These are phyloP conservation scores for Trichacis sp. DNA, from an alignment of 2,888 invertebrate species.

Conservation along the genomic window DNA sequence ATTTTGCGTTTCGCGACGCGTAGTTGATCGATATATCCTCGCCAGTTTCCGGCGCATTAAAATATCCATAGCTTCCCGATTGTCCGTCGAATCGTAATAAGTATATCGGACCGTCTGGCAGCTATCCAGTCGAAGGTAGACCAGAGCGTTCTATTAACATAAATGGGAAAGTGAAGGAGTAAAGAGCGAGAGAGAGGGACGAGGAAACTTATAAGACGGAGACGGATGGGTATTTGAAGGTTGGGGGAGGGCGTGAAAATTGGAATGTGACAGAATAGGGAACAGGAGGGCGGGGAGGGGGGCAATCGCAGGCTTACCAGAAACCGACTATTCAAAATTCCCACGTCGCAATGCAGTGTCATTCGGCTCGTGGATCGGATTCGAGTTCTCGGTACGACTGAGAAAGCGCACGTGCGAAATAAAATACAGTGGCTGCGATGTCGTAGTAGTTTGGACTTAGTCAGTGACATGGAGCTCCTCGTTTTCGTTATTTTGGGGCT, in stretches of 20 bases:
- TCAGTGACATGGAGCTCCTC: constrained; percentile 39
- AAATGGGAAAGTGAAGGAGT: constrained; percentile 51
- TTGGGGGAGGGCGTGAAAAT: constrained; percentile 1
- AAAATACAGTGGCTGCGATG: constrained; percentile 9
- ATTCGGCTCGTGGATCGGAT: constrained; percentile 44
- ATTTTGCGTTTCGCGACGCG: constrained; percentile 19
- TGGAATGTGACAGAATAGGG: constrained; percentile 36
- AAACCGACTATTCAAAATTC: constrained; percentile 46
- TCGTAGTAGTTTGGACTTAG: constrained; percentile 4
- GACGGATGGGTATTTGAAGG: constrained; percentile 2
- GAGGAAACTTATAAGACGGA: constrained; percentile 11
- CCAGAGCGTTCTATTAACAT: constrained; percentile 51
- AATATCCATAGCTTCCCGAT: constrained; percentile 38
- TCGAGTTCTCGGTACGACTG: constrained; percentile 19
- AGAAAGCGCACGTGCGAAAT: neutral
- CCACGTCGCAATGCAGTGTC: constrained; percentile 48
- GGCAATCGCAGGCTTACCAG: constrained; percentile 37
- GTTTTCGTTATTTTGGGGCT: constrained; percentile 30
- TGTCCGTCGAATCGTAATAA: constrained; percentile 40
- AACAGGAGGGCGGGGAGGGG: constrained; percentile 26
- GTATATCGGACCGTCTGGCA: constrained; percentile 36
- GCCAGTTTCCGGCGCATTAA: constrained; percentile 23
- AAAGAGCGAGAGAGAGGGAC: constrained; percentile 20
- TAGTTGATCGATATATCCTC: constrained; percentile 26
- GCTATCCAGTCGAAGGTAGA: constrained; percentile 54